Conservation (phyloP, 1,140 invertebrate species). For the Orius insidiosus region DNA sequence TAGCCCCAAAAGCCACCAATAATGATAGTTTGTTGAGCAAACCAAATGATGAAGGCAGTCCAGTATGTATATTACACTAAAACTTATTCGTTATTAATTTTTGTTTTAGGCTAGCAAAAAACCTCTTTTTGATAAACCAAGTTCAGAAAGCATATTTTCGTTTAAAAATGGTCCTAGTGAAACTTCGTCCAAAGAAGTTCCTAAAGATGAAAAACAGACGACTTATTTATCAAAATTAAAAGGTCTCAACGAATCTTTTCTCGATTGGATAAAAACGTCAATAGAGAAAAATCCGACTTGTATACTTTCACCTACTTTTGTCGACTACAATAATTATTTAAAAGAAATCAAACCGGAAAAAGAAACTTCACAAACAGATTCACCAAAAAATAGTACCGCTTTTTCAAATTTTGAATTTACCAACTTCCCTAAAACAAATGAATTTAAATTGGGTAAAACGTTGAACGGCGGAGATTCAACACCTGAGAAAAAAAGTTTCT, state of each 20-base stretch:
- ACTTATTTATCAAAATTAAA: conserved; percentile 51
- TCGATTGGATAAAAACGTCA: conserved; percentile 70
- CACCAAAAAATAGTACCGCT: not conserved
- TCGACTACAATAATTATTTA: conserved; percentile 67
- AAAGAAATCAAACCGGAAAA: conserved; percentile 38
- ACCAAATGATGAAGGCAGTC: too few species aligned
- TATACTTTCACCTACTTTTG: conserved; percentile 74
- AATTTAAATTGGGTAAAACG: conserved; percentile 6
- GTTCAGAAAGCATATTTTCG: too few species aligned
- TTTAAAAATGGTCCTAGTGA: too few species aligned
- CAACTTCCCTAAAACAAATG: not conserved
- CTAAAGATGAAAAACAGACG: conserved; percentile 2
- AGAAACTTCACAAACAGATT: conserved; percentile 18
- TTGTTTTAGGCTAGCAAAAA: too few species aligned
- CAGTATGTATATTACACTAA: too few species aligned
- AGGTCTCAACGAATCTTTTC: conserved; percentile 65
- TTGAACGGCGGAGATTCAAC: conserved; percentile 2
- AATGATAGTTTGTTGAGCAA: too few species aligned
- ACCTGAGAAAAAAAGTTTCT: not conserved
- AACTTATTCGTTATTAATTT: too few species aligned
- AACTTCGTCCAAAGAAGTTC: too few species aligned
- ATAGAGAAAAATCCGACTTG: conserved; percentile 69
- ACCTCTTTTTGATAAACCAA: too few species aligned
- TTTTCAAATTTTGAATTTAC: conserved; percentile 11
- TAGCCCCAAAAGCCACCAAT: too few species aligned